These are phyloP conservation scores for Drosophila busckii DNA, from an alignment of 1,140 invertebrate species.

Conservation along the genomic window DNA sequence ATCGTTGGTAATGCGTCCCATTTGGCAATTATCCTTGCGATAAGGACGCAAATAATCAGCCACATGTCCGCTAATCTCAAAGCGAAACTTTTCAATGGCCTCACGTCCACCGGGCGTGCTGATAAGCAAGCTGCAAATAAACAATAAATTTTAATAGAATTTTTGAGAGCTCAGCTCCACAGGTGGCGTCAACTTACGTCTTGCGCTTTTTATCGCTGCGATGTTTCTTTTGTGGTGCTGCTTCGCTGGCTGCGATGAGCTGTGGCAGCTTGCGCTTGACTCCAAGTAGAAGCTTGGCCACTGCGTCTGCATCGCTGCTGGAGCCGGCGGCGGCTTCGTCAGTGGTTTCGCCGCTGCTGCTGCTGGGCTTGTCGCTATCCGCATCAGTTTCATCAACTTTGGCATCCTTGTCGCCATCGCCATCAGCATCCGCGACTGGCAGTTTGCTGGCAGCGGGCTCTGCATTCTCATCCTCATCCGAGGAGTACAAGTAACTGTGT, in stretches of 20 bases:
- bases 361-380: constrained; percentile 17
- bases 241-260: background rate
- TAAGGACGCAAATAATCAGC: constrained; percentile 95
- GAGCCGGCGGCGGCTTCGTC: background rate
- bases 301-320: background rate
- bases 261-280: constrained; percentile 37
- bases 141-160: background rate
- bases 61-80: constrained; percentile 93
- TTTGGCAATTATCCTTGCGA: constrained; percentile 87
- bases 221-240: too few relatives aligned
- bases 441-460: background rate
- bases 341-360: constrained; percentile 15
- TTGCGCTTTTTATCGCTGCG: constrained; percentile 39
- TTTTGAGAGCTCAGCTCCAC: background rate
- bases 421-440: constrained; percentile 15
- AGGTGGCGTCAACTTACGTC: constrained; percentile 17
- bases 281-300: background rate
- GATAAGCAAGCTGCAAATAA: constrained; percentile 6
- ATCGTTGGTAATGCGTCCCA: constrained; percentile 91
- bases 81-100: constrained; percentile 90
- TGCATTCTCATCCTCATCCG: constrained; percentile 51
- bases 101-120: constrained; percentile 31
- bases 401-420: constrained; percentile 77
- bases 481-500: constrained; percentile 64
- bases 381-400: constrained; percentile 60